These are phyloP conservation scores for Takifugu rubripes DNA, from an alignment of 2,797 vertebrate species.

Conservation along the genomic window DNA sequence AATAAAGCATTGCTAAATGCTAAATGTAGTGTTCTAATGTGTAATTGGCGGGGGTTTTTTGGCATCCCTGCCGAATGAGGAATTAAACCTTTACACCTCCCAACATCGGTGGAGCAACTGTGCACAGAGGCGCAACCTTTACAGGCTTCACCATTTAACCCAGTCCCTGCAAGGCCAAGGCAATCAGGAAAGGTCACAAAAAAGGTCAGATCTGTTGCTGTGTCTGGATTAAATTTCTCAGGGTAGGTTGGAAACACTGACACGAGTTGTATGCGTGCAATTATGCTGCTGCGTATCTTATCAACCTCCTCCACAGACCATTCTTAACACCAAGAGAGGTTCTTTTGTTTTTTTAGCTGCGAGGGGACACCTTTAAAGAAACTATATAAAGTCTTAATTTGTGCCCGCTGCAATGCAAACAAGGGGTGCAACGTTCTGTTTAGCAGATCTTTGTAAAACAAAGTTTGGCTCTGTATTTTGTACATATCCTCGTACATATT, in stretches of 20 bases:
- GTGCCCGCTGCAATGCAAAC: too few relatives aligned
- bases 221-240: slow-evolving; percentile 62
- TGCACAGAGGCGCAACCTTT: slow-evolving; percentile 26
- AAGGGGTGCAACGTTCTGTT: too few relatives aligned
- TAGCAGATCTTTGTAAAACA: too few relatives aligned
- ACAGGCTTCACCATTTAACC: slow-evolving; percentile 21
- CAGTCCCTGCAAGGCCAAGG: slow-evolving; percentile 31
- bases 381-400: neutral
- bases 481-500: too few relatives aligned
- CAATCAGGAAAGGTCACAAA: slow-evolving; percentile 53
- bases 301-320: slow-evolving; percentile 26
- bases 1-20: neutral
- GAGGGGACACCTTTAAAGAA: neutral
- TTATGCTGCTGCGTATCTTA: slow-evolving; percentile 5
- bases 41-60: neutral
- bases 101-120: neutral
- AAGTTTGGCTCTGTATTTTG: too few relatives aligned
- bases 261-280: slow-evolving; percentile 38
- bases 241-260: slow-evolving; percentile 53
- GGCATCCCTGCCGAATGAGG: neutral
- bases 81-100: neutral
- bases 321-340: slow-evolving; percentile 19
- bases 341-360: slow-evolving; percentile 19
- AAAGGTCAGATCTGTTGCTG: slow-evolving; percentile 61
- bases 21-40: neutral